Evolutionary conservation across 2,113 vertebrate species (phyloP), one percentile per base, ranked within the genome.

Genomic region (Clarias macrocephalus): DNA sequence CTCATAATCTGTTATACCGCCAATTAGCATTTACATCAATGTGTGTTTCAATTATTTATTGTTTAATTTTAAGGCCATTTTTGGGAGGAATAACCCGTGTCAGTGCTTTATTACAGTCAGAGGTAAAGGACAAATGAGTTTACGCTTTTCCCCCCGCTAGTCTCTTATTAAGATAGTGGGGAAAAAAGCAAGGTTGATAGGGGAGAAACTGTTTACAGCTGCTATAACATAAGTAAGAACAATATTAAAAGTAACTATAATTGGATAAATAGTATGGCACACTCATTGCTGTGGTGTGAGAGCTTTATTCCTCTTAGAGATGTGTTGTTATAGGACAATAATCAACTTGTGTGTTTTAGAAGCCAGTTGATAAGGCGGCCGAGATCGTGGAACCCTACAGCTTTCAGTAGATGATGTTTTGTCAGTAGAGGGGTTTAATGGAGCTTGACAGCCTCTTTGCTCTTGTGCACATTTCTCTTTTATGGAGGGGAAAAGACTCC

Each of bases 401-500:
- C 30, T 37, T 37, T 54, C 11, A 52, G 73, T 62, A 65, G 54
- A 81, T 65, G 70, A 73, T 66, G 57, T 57, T 81, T 62, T 81
- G 57, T 62, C 79, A 88, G 76, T 23, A 70, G 59, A 52, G 37
- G 68, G 65, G 76, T 83, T 93, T 92, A 92, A 94, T 92, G 89
- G 92, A 80, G 76, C 92, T 90, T 91, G 91, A 89, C 87, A 90
- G 89, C 86, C 77, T 86, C 85, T 37, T 91, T 84, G 88, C 87
- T 48, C 92, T 92, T 91, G 86, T 90, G 90, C 93, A 93, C 89
- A 89, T 93, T 87, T 77, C 68, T 89, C 83, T 93, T 94, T 92
- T 85, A 93, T 92, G 90, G 85, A 92, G 92, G 91, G 91, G 89
- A 94, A 89, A 93, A 89, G 62, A 93, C 91, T 94, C 93, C 91